phyloP scores from a whole-genome alignment of 2,113 vertebrate species.

The Chaetodon trifascialis region DNA sequence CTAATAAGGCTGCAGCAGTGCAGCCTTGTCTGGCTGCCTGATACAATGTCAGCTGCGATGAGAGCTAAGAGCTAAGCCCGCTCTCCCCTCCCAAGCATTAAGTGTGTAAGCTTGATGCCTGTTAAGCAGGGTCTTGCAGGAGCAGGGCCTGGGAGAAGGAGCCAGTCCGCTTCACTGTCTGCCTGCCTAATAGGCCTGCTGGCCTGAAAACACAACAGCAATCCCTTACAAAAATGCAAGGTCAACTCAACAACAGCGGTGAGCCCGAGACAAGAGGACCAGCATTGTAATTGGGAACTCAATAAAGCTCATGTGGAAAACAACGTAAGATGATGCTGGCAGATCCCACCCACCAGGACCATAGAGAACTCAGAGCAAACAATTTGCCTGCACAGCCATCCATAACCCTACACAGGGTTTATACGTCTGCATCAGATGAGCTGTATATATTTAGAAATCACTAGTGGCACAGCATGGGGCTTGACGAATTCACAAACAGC shows the following conservation, averaged over 20 bases:
- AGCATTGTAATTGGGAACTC: slow-evolving; percentile 76
- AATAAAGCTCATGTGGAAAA: slow-evolving; percentile 74
- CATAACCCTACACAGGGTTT: slow-evolving; percentile 67
- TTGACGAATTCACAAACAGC: slow-evolving; percentile 79
- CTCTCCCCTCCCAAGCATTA: slow-evolving; percentile 64
- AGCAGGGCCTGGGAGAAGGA: slow-evolving; percentile 61
- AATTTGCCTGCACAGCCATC: slow-evolving; percentile 74
- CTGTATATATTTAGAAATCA: slow-evolving; percentile 78
- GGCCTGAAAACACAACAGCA: slow-evolving; percentile 69
- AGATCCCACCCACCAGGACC: slow-evolving; percentile 68
- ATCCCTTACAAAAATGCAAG: slow-evolving; percentile 71
- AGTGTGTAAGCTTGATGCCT: slow-evolving; percentile 70
- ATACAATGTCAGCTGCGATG: slow-evolving; percentile 62
- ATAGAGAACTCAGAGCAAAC: slow-evolving; percentile 64
- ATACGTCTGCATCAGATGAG: slow-evolving; percentile 74
- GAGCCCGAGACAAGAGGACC: slow-evolving; percentile 61
- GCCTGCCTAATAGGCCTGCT: slow-evolving; percentile 65
- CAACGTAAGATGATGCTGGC: slow-evolving; percentile 54
- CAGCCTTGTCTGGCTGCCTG: slow-evolving; percentile 57
- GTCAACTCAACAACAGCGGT: slow-evolving; percentile 67
- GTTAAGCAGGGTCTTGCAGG: slow-evolving; percentile 72
- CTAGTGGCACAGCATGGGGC: slow-evolving; percentile 69
- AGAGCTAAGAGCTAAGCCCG: slow-evolving; percentile 63
- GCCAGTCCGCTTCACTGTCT: slow-evolving; percentile 64
- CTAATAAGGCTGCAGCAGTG: slow-evolving; percentile 67